Conservation (phyloP, 2,113 vertebrate genomes). For the Morone chrysops region DNA sequence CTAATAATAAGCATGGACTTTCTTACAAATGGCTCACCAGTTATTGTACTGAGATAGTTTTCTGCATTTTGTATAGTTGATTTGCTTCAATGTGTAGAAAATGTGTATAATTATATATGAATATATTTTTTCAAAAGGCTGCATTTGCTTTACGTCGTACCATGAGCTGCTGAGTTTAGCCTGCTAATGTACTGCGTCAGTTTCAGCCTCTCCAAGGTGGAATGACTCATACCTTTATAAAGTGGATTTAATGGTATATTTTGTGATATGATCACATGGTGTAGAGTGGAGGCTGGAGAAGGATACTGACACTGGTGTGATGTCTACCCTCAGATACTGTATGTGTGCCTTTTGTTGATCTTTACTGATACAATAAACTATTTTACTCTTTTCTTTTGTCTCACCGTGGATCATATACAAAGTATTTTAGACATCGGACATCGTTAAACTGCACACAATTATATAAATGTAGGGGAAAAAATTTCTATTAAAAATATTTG, state of each 20-base stretch:
- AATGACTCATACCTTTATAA: background rate
- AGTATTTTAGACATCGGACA: too few species aligned
- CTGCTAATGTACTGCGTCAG: slow-evolving; percentile 46
- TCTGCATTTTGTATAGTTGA: slow-evolving; percentile 75
- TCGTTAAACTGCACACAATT: too few species aligned
- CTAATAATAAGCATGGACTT: slow-evolving; percentile 48
- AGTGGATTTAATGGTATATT: slow-evolving; percentile 33
- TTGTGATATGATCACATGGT: slow-evolving; percentile 24
- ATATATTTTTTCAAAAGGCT: slow-evolving; percentile 81
- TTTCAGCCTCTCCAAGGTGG: background rate
- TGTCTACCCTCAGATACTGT: slow-evolving; percentile 58
- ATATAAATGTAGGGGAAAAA: too few species aligned
- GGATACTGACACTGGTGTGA: slow-evolving; percentile 43
- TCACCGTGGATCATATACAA: background rate
- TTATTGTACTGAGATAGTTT: slow-evolving; percentile 52
- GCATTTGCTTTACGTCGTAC: slow-evolving; percentile 57
- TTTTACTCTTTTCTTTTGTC: slow-evolving; percentile 51
- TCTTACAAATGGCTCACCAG: slow-evolving; percentile 33
- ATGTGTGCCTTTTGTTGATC: slow-evolving; percentile 68
- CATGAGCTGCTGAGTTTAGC: slow-evolving; percentile 46
- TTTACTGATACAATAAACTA: slow-evolving; percentile 69
- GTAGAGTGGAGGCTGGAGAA: slow-evolving; percentile 19
- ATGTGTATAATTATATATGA: slow-evolving; percentile 72
- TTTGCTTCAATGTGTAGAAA: slow-evolving; percentile 68
- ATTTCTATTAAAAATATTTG: too few species aligned